Evolutionary conservation across 2,113 vertebrate species (phyloP).

Genomic region (Cinclus mexicanus): DNA sequence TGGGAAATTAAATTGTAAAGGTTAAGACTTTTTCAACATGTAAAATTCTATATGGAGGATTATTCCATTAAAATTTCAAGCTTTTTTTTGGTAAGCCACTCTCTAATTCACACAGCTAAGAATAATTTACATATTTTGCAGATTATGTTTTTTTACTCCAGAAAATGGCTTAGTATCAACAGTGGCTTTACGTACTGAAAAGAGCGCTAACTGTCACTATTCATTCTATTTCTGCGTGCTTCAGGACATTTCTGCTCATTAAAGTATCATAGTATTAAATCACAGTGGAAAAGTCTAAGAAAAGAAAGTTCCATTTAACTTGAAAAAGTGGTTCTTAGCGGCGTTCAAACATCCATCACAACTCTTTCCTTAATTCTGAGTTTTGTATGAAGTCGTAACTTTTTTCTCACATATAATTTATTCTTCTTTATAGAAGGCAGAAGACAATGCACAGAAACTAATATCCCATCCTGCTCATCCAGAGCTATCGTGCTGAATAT

Average conservation of each 20-base stretch:
- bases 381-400: not conserved
- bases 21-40: not conserved
- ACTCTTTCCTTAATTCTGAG: not conserved
- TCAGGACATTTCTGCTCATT: slow-evolving; percentile 11
- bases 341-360: not conserved
- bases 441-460: not conserved
- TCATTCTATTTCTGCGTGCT: not conserved
- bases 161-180: not conserved
- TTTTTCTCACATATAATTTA: not conserved
- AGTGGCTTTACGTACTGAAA: not conserved
- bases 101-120: not conserved
- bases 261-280: slow-evolving; percentile 4
- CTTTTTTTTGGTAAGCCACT: not conserved
- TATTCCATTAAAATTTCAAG: not conserved
- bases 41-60: not conserved
- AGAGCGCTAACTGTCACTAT: not conserved
- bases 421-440: slow-evolving; percentile 9
- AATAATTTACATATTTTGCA: not conserved
- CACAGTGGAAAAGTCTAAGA: not conserved
- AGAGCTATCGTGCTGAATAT: not conserved
- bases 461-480: not conserved
- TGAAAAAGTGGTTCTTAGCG: not conserved
- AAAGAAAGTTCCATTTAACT: not conserved
- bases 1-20: not conserved
- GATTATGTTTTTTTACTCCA: not conserved